Base-by-base conservation (phyloP, 30 jellyfish, hydroid and myxozoan species). In the Aurelia sp. region DNA sequence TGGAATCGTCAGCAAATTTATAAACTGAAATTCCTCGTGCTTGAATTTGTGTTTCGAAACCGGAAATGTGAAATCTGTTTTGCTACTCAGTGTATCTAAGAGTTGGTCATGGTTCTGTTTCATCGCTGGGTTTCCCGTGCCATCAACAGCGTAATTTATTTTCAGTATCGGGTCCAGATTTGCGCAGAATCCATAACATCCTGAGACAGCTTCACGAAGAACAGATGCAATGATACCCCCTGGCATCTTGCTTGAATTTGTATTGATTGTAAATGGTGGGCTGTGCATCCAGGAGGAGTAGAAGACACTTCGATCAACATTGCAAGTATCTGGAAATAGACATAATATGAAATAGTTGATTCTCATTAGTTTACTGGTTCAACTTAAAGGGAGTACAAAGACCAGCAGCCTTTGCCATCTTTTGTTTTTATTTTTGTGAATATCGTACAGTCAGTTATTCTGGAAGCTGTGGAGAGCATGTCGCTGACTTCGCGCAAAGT, bases 1-100 rank as follows among this genome's bases (percentile, higher is more conserved):
- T 12, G 93, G 93, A n/a, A 73, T 63, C 16, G 41, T n/a, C 48
- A 73, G 15, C 38, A 73, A 19, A 18, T 73, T 73, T 6, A 73
- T 73, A 38, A 16, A 73, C 52, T 73, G 57, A 73, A 73, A 73
- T 9, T 48, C 21, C 15, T 73, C 72, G 22, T 44, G 20, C 4
- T 73, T 51, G 35, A 73, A 71, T 11, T 19, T 73, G 48, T 8
- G n/a, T 21, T 73, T 73, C 22, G 61, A 21, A 9, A 51, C 7
- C 0, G 85, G 85, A 55, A 73, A 73, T 18, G 71, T 48, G 18
- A 73, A 73, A 73, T 73, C 85, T 2, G 44, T 73, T 8, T 15
- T 4, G 24, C 1, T 51, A 57, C 17, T 30, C 17, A 44, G 47
- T 9, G 59, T 73, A 19, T 48, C 17, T 10, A 1, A 50, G 4